A percentile compares a stretch with the other conserved stretches of the same genome.
Evolutionary conservation across 2,888 invertebrate genomes (phyloP).

Genomic region (Tipula confusa): DNA sequence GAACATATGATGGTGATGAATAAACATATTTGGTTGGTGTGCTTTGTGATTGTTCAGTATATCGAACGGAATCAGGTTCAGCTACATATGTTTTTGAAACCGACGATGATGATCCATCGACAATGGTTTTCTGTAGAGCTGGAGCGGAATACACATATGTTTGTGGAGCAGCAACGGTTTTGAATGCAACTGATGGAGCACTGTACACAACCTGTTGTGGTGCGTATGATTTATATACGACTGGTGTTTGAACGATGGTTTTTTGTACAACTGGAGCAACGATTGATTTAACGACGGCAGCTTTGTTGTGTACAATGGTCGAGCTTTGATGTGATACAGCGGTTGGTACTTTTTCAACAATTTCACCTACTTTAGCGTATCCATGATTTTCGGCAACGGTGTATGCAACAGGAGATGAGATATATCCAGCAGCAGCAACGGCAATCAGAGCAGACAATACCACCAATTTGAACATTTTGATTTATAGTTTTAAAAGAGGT

Average conservation of each 20-base stretch:
- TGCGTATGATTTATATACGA: too few relatives aligned
- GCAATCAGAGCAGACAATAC: too few relatives aligned
- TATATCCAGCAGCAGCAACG: too few relatives aligned
- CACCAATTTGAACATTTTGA: too few relatives aligned
- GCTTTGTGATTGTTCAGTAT: background rate
- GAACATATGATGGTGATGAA: background rate
- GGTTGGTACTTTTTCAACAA: too few relatives aligned
- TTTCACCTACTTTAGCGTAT: too few relatives aligned
- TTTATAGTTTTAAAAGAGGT: too few relatives aligned
- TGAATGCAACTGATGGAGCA: background rate
- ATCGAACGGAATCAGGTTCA: background rate
- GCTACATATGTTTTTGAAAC: background rate
- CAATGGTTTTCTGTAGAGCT: conserved; percentile 36
- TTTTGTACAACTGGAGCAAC: conserved; percentile 36
- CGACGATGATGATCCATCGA: conserved; percentile 38
- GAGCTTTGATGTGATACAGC: conserved; percentile 57
- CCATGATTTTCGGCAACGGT: too few relatives aligned
- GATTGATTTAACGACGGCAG: conserved; percentile 41
- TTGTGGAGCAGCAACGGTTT: background rate
- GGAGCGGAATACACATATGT: conserved; percentile 26
- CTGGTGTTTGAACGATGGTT: conserved; percentile 32
- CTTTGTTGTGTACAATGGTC: conserved; percentile 51
- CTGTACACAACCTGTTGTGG: background rate
- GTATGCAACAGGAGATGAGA: too few relatives aligned
- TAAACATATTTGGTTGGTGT: background rate